A percentile compares a stretch with the other conserved stretches of the same genome.
phyloP scores from a whole-genome alignment of 2,888 invertebrate genomes.

The Sepioteuthis lessoniana region DNA sequence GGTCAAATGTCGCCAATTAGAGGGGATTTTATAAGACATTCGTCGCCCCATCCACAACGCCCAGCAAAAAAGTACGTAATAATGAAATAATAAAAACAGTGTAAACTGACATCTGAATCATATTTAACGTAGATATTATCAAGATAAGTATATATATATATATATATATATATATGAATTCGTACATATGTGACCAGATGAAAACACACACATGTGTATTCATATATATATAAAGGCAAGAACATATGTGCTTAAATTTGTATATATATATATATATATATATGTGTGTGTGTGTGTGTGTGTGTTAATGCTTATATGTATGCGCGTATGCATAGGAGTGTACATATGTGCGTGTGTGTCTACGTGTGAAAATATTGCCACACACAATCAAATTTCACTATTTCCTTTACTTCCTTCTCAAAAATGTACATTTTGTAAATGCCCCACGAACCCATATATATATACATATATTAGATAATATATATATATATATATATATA shows the following conservation, averaged over 20 bases:
- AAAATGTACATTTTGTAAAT: no score
- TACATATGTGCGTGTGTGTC: not conserved
- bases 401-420: no score
- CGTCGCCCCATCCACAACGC: not conserved
- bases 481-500: no score
- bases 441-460: no score
- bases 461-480: no score
- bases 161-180: not conserved
- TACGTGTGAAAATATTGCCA: no score
- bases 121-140: constrained; percentile 23
- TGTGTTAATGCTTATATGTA: no score
- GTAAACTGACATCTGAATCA: constrained; percentile 33
- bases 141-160: not conserved
- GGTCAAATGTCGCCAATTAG: constrained; percentile 33
- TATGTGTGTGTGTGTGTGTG: not conserved
- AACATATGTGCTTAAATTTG: no score
- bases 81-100: constrained; percentile 33
- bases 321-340: not conserved
- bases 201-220: not conserved
- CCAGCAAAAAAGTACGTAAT: not conserved
- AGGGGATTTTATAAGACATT: constrained; percentile 8
- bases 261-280: not conserved
- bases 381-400: no score
- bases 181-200: not conserved
- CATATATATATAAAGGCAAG: not conserved